Base-by-base conservation (phyloP, 2,888 invertebrate species). In the Sinodicranocentrus sp. region DNA sequence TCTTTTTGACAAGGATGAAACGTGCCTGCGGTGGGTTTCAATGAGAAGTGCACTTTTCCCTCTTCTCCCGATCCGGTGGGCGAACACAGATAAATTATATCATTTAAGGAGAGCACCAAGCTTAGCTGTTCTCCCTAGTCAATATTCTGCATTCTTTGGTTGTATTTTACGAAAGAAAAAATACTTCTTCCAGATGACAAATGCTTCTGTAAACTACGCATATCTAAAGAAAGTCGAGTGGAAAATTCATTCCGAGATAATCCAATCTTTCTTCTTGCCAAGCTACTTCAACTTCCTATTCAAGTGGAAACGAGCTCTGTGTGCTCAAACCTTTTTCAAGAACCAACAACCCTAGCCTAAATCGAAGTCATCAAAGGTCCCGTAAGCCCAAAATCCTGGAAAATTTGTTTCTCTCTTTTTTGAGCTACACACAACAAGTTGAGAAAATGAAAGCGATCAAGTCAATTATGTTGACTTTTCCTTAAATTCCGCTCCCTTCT, bases 191-290 rank as follows among this genome's bases (percentile, higher is more conserved):
- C 48, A 48, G 3, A 73, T 61, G 73, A 73, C 44, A 73, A 73
- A 73, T 73, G 28, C 23, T 26, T 61, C 44, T 61, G 26, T 61
- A 73, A 73, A 72, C 57, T 33, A 73, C 61, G n/a, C 72, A 59
- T 72, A 59, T 73, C 73, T 61, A 44, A 61, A 44, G 26, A 43
- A 23, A 73, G 73, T 61, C 33, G 57, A 63, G 73, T 73, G 61
- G 73, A 73, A 73, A 73, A 73, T 73, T 73, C 61, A 73, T 73
- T 73, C 61, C 1, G 21, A 25, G 61, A 48, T 73, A 73, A 73
- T 61, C 44, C 73, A 73, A 73, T 73, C 61, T 25, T 26, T 71
- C 15, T 33, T 28, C 23, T 71, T 70, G 28, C 43, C 68, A n/a
- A n/a, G n/a, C n/a, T n/a, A n/a, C n/a, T n/a, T n/a, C n/a, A n/a